phyloP scores from a whole-genome alignment of 2,113 vertebrate genomes.

The Aspidoscelis tigris region DNA sequence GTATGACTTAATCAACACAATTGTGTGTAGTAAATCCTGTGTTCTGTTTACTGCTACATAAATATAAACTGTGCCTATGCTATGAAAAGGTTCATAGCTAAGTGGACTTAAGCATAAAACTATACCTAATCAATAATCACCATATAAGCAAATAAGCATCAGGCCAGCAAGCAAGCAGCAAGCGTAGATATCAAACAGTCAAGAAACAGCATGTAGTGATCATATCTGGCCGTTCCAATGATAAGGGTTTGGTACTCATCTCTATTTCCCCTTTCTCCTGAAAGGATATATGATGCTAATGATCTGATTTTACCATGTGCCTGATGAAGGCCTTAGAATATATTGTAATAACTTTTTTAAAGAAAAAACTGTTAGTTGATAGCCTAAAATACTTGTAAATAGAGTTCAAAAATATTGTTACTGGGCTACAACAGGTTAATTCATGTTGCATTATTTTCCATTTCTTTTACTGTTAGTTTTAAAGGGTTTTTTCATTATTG shows the following conservation, averaged over 20 bases:
- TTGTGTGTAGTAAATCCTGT: no score
- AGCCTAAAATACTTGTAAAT: constrained; percentile 82
- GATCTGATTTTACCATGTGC: constrained; percentile 85
- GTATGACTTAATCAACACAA: no score
- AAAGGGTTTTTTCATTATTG: constrained; percentile 73
- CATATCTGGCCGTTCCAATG: not conserved
- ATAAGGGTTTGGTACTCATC: not conserved
- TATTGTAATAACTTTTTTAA: constrained; percentile 77
- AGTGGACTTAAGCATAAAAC: no score
- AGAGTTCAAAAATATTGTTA: constrained; percentile 68
- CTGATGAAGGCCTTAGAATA: constrained; percentile 81
- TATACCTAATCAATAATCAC: no score
- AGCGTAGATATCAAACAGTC: no score
- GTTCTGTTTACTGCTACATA: no score
- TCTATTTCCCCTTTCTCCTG: constrained; percentile 79
- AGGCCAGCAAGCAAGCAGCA: no score
- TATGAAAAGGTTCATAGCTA: no score
- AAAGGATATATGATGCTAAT: constrained; percentile 82
- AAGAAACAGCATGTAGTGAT: no score
- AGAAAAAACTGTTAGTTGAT: constrained; percentile 68
- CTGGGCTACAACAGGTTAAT: constrained; percentile 67
- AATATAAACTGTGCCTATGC: no score
- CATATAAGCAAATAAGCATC: no score
- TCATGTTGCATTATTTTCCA: constrained; percentile 74
- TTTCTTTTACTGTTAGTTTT: constrained; percentile 76